phyloP scores from a whole-genome alignment of 2,888 invertebrate species.

The Microctonus aethiopoides region DNA sequence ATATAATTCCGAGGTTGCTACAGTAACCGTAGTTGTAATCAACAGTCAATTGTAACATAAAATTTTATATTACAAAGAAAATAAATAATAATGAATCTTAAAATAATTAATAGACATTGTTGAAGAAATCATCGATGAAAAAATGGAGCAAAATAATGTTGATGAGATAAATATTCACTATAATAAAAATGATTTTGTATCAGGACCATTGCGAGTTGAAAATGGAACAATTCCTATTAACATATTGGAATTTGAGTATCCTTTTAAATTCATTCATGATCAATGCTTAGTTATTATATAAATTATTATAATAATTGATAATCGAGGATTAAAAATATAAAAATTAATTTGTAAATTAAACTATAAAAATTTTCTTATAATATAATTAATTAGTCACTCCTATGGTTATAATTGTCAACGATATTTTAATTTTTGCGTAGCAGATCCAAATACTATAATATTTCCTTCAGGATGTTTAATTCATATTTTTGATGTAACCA shows the following conservation, averaged over 20 bases:
- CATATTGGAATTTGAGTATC: constrained; percentile 77
- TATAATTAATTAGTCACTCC: constrained; percentile 74
- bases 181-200: constrained; percentile 69
- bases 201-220: constrained; percentile 70
- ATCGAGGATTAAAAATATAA: too few species aligned
- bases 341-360: too few species aligned
- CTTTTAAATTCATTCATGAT: constrained; percentile 65
- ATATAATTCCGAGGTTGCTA: too few species aligned
- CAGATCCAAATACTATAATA: constrained; percentile 79
- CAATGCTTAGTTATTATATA: too few species aligned
- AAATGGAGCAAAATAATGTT: background rate
- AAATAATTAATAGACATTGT: too few species aligned
- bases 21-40: too few species aligned
- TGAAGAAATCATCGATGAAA: background rate
- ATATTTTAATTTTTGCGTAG: constrained; percentile 82
- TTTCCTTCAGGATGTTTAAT: constrained; percentile 87
- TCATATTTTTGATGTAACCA: constrained; percentile 79
- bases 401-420: constrained; percentile 88
- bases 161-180: background rate
- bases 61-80: too few species aligned
- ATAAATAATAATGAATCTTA: too few species aligned
- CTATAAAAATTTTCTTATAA: too few species aligned
- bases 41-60: too few species aligned
- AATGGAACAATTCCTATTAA: constrained; percentile 71
- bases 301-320: too few species aligned